Conservation (phyloP, 2,888 invertebrate genomes). For the Sesia apiformis region DNA sequence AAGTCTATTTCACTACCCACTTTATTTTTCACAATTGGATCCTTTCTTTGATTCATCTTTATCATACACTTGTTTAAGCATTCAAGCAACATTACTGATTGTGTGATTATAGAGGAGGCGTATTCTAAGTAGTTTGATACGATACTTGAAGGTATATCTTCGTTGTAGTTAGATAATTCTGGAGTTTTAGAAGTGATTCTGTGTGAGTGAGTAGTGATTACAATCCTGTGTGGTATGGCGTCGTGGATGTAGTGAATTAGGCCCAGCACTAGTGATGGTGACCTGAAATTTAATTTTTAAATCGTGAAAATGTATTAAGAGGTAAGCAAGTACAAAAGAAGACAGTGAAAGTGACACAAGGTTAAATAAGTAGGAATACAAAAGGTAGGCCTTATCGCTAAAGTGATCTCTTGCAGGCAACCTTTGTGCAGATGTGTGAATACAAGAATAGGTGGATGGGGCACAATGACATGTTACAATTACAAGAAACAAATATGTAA, state of each 20-base stretch:
- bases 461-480: too few species aligned
- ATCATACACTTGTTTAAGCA: conserved; percentile 44
- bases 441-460: too few species aligned
- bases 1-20: conserved; percentile 46
- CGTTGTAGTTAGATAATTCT: conserved; percentile 21
- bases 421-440: too few species aligned
- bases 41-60: conserved; percentile 43
- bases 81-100: conserved; percentile 29
- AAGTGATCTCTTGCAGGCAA: too few species aligned
- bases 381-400: too few species aligned
- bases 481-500: too few species aligned
- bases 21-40: conserved; percentile 21
- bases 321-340: too few species aligned
- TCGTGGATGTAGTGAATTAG: conserved; percentile 56
- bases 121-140: conserved; percentile 20
- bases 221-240: conserved; percentile 37
- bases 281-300: conserved; percentile 24
- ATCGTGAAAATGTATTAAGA: too few species aligned
- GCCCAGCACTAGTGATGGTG: conserved; percentile 36
- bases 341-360: too few species aligned
- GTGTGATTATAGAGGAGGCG: conserved; percentile 30
- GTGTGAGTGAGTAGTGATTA: conserved; percentile 33
- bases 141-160: conserved; percentile 11
- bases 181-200: conserved; percentile 26
- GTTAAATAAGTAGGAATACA: too few species aligned